A percentile compares a stretch with the other conserved stretches of the same genome.
phyloP scores from a whole-genome alignment of 2,888 invertebrate genomes.

The Cheilosia urbana region DNA sequence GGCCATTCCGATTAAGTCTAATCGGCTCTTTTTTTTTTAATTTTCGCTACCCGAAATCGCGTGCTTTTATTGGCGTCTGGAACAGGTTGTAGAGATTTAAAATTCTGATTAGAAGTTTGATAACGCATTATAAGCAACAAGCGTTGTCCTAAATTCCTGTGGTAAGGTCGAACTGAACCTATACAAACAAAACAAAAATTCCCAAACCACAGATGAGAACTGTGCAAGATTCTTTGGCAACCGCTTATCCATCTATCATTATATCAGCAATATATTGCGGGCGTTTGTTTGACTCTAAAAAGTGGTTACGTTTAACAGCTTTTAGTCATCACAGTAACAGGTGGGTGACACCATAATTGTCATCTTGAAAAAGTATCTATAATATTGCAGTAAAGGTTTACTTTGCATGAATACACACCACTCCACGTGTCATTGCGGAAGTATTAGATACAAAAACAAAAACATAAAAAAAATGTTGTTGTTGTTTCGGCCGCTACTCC shows the following conservation, averaged over 20 bases:
- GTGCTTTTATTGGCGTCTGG: constrained; percentile 17
- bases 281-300: not conserved
- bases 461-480: too few relatives aligned
- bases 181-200: not conserved
- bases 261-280: constrained; percentile 16
- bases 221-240: constrained; percentile 36
- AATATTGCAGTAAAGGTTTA: too few relatives aligned
- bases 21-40: constrained; percentile 15
- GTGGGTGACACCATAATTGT: constrained; percentile 5
- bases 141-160: constrained; percentile 40
- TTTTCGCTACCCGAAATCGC: not conserved
- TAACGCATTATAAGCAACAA: constrained; percentile 28
- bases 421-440: constrained; percentile 41
- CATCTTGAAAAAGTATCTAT: not conserved
- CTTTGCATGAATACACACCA: not conserved
- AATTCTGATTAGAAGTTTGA: constrained; percentile 31
- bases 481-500: not conserved
- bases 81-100: constrained; percentile 5
- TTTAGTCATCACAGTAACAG: constrained; percentile 1
- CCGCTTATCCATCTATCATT: constrained; percentile 42
- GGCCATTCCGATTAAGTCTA: constrained; percentile 35
- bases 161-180: constrained; percentile 6
- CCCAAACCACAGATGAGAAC: constrained; percentile 16
- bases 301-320: not conserved
- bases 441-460: not conserved